phyloP scores from a whole-genome alignment of 2,113 vertebrate genomes.

The Hiodon tergisus region DNA sequence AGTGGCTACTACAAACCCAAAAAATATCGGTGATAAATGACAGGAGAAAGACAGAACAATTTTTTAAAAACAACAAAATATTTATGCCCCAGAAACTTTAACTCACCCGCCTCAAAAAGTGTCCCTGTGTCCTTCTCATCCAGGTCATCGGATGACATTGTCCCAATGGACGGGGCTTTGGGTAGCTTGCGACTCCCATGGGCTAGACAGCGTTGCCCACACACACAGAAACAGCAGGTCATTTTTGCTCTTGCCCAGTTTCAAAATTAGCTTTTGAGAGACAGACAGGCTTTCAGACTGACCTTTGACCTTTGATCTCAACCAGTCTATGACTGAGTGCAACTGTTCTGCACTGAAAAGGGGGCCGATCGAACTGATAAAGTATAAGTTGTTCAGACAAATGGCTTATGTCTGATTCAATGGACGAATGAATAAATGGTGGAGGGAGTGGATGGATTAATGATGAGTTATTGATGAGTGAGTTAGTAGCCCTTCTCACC shows the following conservation, averaged over 20 bases:
- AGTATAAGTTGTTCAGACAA: no score
- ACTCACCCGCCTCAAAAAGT: conserved; percentile 59
- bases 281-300: no score
- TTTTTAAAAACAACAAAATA: no score
- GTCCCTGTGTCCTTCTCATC: conserved; percentile 72
- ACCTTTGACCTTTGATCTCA: no score
- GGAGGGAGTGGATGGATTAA: not conserved
- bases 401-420: not conserved
- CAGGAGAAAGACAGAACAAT: no score
- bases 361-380: no score
- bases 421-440: not conserved
- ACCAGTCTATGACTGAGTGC: no score
- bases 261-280: not conserved
- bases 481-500: conserved; percentile 49
- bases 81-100: not conserved
- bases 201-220: conserved; percentile 37
- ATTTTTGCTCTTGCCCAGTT: not conserved
- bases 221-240: not conserved
- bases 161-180: conserved; percentile 67
- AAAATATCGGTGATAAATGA: no score
- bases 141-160: conserved; percentile 78
- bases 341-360: no score
- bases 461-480: not conserved
- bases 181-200: conserved; percentile 48
- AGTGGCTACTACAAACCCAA: no score